Base-by-base conservation (phyloP, 2,113 vertebrate species). In the Pardalotus punctatus region DNA sequence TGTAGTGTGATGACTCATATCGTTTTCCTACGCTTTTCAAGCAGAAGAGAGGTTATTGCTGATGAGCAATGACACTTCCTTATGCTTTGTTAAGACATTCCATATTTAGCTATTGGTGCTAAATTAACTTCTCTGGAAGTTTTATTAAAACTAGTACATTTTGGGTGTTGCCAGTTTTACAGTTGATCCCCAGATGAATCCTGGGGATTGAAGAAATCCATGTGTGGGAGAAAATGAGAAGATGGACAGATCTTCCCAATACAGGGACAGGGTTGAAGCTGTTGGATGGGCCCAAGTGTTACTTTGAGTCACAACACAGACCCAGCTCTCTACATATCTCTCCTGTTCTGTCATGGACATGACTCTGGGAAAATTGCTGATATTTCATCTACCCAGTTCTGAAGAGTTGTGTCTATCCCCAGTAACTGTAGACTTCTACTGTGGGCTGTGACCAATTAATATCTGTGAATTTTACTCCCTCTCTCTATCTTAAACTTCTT, bases 1-100 rank as follows among this genome's bases (percentile, higher is more conserved):
- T 54, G 8, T 14, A 62, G 2, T 28, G 4, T 1, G 0, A 5
- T 62, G 6, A 35, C 9, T 62, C 17, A 29, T 24, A 4, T 35
- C 56, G 12, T n/a, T 31, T n/a, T n/a, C n/a, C 28, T 78, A 28
- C 14, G 5, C n/a, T 91, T 82, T 62, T 19, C 12, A 53, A 67
- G 29, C 10, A 36, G 12, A 47, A 69, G 3, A 10, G 24, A 8
- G 1, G 42, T 70, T 31, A 18, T 33, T 57, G 24, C 17, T 51
- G 8, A 40, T 27, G 7, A 81, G 40, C 8, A 60, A n/a, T 4
- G 4, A 9, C 21, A 47, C 2, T 23, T 45, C 17, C 10, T 79
- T 22, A 24, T 67, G 16, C 2, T 40, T 80, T 62, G 5, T 8
- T 76, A 31, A 58, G 40, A 50, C 3, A 28, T 40, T 43, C 7